Base-by-base conservation (phyloP, 2,797 vertebrate genomes). In the Enteromius fasciolatus region DNA sequence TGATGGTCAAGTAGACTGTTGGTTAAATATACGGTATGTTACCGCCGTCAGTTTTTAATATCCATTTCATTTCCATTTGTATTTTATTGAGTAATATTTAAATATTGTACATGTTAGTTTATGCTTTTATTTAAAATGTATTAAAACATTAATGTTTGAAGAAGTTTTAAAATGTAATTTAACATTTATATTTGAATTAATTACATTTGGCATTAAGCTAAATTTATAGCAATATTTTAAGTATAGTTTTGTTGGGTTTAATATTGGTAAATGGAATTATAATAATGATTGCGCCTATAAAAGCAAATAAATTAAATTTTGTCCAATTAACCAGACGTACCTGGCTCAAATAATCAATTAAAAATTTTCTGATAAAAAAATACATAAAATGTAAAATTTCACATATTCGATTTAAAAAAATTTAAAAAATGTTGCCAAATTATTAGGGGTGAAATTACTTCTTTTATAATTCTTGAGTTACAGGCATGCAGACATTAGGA, bases 31-130 rank as follows among this genome's bases (percentile, higher is more conserved):
- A 36, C 33, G 36, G 4, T 10, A 64, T 28, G 36, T 44, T 69
- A 8, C n/a, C 3, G 14, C 36, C 14, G n/a, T 25, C 39, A 17
- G n/a, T 46, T 69, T 18, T 17, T 25, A 9, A 44, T 69, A 15
- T 44, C 12, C 11, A 67, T 67, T 52, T 54, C 0, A 54, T 54
- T n/a, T 54, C 7, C 3, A 23, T 57, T 59, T 0, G 1, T 23
- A 68, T 41, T 68, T 41, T 66, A 66, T 36, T 23, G 66, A 59
- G n/a, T 59, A 12, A 59, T 59, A 23, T 59, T 59, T 59, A 59
- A 23, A 59, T 59, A 59, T 25, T 25, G 10, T 25, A 59, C 23
- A 59, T 20, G 5, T 23, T 5, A 12, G 23, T 59, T 25, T 8
- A 57, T 25, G 11, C 4, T 25, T 25, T 59, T 59, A 28, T 61